phyloP scores from a whole-genome alignment of 2,797 vertebrate species.

The Chromis chromis region DNA sequence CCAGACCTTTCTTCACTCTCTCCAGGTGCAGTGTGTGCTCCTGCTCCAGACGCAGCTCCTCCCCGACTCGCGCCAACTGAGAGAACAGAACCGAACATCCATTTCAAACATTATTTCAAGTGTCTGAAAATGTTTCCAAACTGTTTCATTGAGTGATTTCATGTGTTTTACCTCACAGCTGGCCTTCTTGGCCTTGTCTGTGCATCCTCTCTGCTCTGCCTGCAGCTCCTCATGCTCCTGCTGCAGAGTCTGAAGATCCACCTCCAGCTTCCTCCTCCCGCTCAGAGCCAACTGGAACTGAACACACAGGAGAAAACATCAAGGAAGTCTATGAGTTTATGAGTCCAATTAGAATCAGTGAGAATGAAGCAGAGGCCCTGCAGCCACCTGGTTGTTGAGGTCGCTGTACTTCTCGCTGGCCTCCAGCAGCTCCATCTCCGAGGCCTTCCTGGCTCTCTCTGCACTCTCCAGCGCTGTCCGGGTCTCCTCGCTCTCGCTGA shows the following conservation, averaged over 20 bases:
- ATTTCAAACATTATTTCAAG: neutral
- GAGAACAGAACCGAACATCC: neutral
- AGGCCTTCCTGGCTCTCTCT: constrained; percentile 80
- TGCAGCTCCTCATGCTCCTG: constrained; percentile 87
- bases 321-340: neutral
- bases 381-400: constrained; percentile 84
- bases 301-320: constrained; percentile 24
- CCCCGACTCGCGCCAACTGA: constrained; percentile 81
- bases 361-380: fast-evolving
- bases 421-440: constrained; percentile 85
- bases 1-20: constrained; percentile 86
- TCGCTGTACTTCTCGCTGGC: constrained; percentile 80
- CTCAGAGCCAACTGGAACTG: constrained; percentile 84
- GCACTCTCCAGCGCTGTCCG: constrained; percentile 75
- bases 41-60: constrained; percentile 88
- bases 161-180: constrained; percentile 81
- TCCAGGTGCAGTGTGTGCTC: constrained; percentile 86
- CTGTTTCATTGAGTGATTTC: neutral
- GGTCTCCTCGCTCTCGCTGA: constrained; percentile 79
- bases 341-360: too few relatives aligned
- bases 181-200: constrained; percentile 87
- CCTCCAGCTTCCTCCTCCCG: constrained; percentile 89
- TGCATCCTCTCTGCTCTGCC: constrained; percentile 78
- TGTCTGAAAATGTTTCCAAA: neutral
- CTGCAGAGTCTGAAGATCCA: constrained; percentile 85